Evolutionary conservation across 1,140 invertebrate genomes (phyloP).

Genomic region (Pachypsylla venusta): DNA sequence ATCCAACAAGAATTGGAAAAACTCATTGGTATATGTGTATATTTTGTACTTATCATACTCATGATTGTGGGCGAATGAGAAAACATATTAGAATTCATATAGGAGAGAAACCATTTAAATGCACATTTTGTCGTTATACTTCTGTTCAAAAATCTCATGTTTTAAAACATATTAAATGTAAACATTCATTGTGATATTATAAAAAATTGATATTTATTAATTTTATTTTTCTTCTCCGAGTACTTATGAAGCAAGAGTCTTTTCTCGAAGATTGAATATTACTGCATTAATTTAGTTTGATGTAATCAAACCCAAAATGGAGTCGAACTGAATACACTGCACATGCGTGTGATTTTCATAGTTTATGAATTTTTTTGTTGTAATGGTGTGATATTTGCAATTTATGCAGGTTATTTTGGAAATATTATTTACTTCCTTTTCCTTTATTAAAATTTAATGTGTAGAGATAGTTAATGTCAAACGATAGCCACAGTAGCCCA

Average conservation of each 20-base stretch:
- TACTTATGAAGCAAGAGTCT: too few relatives aligned
- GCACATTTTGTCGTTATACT: constrained; percentile 20
- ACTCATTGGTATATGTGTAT: constrained; percentile 29
- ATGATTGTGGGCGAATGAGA: constrained; percentile 40
- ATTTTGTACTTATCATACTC: constrained; percentile 54
- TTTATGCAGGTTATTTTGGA: background rate
- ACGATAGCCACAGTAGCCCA: too few relatives aligned
- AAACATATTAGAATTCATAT: constrained; percentile 39
- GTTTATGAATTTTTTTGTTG: background rate
- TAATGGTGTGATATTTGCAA: background rate
- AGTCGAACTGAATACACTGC: too few relatives aligned
- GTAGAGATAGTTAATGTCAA: too few relatives aligned
- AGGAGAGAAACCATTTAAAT: constrained; percentile 42
- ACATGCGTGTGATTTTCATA: background rate
- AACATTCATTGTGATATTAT: too few relatives aligned
- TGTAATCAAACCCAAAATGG: too few relatives aligned
- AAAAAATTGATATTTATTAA: too few relatives aligned
- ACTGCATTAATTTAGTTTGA: too few relatives aligned
- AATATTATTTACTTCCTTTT: background rate
- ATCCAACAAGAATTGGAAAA: background rate
- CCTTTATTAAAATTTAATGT: background rate
- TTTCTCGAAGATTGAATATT: too few relatives aligned
- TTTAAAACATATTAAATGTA: too few relatives aligned
- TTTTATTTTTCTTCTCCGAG: too few relatives aligned
- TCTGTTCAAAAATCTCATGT: too few relatives aligned